Evolutionary conservation across 2,113 vertebrate species (phyloP).

Genomic region (Elaphurus davidianus): DNA sequence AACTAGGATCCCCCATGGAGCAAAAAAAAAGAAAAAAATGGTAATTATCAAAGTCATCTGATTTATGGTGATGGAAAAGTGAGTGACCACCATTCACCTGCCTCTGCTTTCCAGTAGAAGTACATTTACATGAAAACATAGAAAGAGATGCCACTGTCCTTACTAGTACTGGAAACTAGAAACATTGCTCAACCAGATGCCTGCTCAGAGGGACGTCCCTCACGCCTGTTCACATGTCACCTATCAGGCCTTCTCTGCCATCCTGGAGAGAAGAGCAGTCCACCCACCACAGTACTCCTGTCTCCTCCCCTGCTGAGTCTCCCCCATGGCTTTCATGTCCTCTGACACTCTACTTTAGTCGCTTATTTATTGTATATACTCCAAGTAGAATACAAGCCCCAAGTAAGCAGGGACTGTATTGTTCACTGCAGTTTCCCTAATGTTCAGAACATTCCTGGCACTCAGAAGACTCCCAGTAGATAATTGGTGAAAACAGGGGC

Average conservation of each 20-base stretch:
- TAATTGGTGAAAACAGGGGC: neutral
- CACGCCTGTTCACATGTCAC: neutral
- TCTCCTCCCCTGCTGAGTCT: neutral
- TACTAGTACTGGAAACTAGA: neutral
- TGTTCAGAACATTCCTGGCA: neutral
- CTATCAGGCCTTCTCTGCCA: neutral
- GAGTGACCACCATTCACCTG: neutral
- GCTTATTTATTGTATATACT: neutral
- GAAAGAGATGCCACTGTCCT: neutral
- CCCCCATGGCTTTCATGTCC: neutral
- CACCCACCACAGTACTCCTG: neutral
- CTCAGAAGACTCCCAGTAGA: neutral
- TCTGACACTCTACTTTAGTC: neutral
- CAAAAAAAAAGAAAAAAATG: neutral
- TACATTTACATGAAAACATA: neutral
- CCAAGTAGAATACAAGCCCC: neutral
- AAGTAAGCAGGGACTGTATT: neutral
- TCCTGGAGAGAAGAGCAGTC: neutral
- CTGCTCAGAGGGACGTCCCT: neutral
- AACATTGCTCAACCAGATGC: neutral
- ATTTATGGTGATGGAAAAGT: neutral
- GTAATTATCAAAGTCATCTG: neutral
- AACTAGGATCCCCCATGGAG: too few relatives aligned
- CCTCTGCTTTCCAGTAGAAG: neutral
- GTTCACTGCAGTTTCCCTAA: neutral